phyloP scores from a whole-genome alignment of 2,113 vertebrate species.

The Bos indicus region DNA sequence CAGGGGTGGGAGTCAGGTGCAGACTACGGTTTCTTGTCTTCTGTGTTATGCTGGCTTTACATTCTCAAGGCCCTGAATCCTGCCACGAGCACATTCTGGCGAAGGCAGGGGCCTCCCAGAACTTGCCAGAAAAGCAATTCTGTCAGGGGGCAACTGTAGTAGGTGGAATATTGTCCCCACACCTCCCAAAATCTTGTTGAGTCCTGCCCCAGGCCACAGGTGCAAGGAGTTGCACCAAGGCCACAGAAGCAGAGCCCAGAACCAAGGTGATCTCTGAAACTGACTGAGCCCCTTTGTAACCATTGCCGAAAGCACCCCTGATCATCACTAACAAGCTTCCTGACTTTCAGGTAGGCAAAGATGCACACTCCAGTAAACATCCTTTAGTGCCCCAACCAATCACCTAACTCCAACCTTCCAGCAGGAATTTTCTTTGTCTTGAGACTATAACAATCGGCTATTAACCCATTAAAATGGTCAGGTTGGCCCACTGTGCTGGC shows the following conservation, averaged over 20 bases:
- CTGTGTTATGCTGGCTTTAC: background rate
- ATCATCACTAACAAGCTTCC: background rate
- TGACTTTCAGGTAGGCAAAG: background rate
- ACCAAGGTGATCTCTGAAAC: background rate
- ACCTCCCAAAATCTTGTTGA: background rate
- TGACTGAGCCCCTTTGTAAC: background rate
- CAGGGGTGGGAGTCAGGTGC: fast-evolving
- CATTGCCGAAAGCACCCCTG: background rate
- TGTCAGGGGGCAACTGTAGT: background rate
- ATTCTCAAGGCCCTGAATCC: background rate
- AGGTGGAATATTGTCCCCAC: background rate
- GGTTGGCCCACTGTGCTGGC: background rate
- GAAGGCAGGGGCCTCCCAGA: background rate
- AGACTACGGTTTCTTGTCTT: background rate
- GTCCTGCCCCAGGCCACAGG: background rate
- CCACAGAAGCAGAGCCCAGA: background rate
- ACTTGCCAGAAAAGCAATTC: background rate
- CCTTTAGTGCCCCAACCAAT: background rate
- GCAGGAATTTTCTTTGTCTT: background rate
- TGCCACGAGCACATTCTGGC: background rate
- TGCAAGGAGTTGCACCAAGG: background rate
- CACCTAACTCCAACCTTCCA: background rate
- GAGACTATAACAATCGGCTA: background rate
- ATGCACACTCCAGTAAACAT: background rate
- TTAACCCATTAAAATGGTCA: background rate